These are phyloP conservation scores for Alauda arvensis DNA, from an alignment of 2,797 vertebrate genomes.

Conservation along the genomic window DNA sequence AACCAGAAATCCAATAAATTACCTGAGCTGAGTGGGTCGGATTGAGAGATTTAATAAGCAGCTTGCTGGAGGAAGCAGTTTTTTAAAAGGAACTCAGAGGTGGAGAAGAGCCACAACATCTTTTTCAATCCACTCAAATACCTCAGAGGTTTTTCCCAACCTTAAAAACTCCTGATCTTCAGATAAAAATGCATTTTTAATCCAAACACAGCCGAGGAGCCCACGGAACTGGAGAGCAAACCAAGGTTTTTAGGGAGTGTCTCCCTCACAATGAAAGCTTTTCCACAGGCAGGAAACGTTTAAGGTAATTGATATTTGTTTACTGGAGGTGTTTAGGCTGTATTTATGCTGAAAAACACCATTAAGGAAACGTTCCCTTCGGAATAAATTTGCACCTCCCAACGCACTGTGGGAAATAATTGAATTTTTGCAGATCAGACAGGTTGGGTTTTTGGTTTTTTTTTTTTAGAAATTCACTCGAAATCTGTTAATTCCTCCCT, in stretches of 20 bases:
- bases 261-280: neutral
- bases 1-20: neutral
- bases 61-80: neutral
- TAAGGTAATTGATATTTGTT: neutral
- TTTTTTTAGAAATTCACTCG: neutral
- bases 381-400: neutral
- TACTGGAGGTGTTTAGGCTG: neutral
- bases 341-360: neutral
- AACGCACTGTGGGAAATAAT: neutral
- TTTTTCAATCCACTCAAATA: too few species aligned
- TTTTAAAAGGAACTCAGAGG: neutral
- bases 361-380: neutral
- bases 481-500: neutral
- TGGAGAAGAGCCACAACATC: neutral
- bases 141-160: neutral
- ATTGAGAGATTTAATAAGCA: neutral
- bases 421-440: neutral
- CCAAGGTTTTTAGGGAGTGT: neutral
- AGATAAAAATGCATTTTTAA: neutral
- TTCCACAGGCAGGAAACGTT: neutral
- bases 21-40: neutral
- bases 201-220: rapidly evolving
- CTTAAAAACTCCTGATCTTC: neutral
- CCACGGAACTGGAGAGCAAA: neutral
- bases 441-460: neutral